These are phyloP conservation scores for Plestiodon gilberti DNA, from an alignment of 2,113 vertebrate genomes.

Conservation along the genomic window DNA sequence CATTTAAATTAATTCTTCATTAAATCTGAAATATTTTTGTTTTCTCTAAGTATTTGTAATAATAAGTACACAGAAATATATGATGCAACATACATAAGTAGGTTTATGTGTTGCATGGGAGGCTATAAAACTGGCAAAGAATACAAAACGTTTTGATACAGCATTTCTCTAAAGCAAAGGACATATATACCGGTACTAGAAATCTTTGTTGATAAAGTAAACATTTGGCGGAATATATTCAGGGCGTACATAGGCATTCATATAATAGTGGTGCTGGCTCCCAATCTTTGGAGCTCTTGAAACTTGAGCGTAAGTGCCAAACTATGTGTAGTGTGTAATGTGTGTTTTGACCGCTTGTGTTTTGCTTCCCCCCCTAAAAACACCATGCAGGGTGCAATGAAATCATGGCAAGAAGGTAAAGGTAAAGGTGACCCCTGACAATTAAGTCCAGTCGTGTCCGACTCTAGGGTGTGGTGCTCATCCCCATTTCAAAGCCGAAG, in stretches of 20 bases:
- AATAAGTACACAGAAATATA: background rate
- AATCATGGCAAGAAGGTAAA: too few relatives aligned
- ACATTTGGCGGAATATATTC: too few relatives aligned
- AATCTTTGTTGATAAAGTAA: too few relatives aligned
- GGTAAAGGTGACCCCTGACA: too few relatives aligned
- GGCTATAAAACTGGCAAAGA: background rate
- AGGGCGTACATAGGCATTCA: background rate
- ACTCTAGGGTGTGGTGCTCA: too few relatives aligned
- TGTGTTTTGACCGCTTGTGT: too few relatives aligned
- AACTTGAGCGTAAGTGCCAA: background rate
- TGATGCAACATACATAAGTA: background rate
- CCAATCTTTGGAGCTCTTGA: background rate
- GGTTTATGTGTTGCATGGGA: background rate
- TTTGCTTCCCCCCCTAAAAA: too few relatives aligned
- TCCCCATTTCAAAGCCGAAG: too few relatives aligned
- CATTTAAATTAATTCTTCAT: background rate
- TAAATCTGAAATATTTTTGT: slow-evolving; percentile 11
- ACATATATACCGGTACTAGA: too few relatives aligned
- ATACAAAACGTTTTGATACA: background rate
- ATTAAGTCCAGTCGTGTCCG: too few relatives aligned
- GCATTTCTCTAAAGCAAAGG: background rate
- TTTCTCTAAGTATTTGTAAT: background rate
- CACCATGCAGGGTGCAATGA: too few relatives aligned
- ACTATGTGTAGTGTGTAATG: too few relatives aligned
- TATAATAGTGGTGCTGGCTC: background rate